phyloP scores from a whole-genome alignment of 2,888 invertebrate species.

The Rhaphigaster nebulosa region DNA sequence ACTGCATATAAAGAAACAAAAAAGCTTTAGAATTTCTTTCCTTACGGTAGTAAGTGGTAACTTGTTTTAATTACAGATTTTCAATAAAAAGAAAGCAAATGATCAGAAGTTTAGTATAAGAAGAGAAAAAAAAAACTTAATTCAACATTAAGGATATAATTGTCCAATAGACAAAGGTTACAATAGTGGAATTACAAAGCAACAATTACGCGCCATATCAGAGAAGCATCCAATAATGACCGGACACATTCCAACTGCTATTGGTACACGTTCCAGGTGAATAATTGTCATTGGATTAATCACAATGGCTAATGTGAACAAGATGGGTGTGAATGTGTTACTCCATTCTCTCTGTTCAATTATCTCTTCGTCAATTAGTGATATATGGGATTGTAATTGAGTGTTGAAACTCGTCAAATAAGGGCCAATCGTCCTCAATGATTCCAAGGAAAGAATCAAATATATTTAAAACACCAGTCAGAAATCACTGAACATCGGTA shows the following conservation, averaged over 20 bases:
- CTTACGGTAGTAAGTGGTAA: no score
- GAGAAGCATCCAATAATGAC: conserved; percentile 2
- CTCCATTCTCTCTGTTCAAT: conserved; percentile 1
- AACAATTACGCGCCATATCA: neutral
- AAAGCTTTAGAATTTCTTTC: no score
- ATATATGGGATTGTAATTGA: neutral
- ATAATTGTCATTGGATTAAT: conserved; percentile 41
- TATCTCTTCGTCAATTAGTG: conserved; percentile 8
- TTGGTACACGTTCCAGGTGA: conserved; percentile 11
- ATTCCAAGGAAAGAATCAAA: neutral
- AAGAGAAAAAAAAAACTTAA: neutral
- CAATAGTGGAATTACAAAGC: neutral
- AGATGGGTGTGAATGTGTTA: neutral
- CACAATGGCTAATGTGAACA: conserved; percentile 30
- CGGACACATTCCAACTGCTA: conserved; percentile 31
- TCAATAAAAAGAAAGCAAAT: no score
- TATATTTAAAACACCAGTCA: neutral
- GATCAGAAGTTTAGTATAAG: no score
- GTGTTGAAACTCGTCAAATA: neutral
- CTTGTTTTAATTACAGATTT: no score
- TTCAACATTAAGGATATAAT: neutral
- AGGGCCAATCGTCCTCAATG: neutral
- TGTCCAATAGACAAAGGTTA: neutral
- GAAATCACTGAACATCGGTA: neutral
- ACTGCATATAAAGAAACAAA: no score